These are phyloP conservation scores for Lanius ludovicianus DNA, from an alignment of 2,113 vertebrate species.

Conservation along the genomic window DNA sequence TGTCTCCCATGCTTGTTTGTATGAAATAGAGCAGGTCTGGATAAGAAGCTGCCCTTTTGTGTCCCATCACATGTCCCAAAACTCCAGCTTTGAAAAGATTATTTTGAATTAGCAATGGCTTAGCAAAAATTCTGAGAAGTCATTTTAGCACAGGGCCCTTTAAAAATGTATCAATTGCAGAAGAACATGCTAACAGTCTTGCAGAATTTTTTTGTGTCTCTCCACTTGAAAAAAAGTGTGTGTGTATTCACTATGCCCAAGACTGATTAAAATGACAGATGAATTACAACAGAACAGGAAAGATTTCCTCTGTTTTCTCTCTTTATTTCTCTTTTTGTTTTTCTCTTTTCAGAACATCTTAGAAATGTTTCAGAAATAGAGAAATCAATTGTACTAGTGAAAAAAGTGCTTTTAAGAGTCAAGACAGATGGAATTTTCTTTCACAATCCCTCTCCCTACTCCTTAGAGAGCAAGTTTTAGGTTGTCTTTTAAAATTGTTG, in stretches of 20 bases:
- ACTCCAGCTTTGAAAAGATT: not conserved
- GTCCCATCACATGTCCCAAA: not conserved
- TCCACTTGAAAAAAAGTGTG: not conserved
- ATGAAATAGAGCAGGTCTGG: not conserved
- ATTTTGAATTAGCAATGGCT: not conserved
- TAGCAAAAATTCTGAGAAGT: not conserved
- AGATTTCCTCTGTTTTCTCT: not conserved
- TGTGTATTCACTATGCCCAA: not conserved
- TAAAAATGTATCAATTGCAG: not conserved
- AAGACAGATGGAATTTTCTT: not conserved
- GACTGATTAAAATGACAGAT: not conserved
- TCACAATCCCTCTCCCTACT: fast-evolving
- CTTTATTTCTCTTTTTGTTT: not conserved
- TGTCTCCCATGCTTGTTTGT: not conserved
- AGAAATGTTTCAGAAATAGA: not conserved
- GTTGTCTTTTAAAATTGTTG: not conserved
- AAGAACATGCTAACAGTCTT: not conserved
- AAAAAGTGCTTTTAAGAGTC: not conserved
- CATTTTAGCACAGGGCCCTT: not conserved
- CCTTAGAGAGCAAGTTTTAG: not conserved
- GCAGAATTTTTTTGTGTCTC: not conserved
- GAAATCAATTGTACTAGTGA: not conserved
- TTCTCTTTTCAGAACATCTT: not conserved
- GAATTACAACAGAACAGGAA: not conserved
- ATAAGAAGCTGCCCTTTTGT: not conserved